Evolutionary conservation across 2,113 vertebrate species (phyloP), one percentile per base, ranked within the genome.

Genomic region (Tretioscincus oriximinensis): DNA sequence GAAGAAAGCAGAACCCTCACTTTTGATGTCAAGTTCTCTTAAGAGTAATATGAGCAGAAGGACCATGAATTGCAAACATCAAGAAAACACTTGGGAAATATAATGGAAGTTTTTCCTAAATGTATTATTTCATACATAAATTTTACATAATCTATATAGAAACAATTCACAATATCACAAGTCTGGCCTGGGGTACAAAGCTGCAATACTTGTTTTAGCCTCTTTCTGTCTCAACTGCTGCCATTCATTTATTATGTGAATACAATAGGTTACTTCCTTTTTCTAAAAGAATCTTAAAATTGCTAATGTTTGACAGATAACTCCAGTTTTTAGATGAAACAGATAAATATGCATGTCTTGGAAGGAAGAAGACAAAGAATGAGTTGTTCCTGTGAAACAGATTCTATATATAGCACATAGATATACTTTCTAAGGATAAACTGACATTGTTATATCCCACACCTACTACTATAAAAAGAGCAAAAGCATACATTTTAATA

Each of bases 241-340:
- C 90, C 90, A 88, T 91, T 91, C 54, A 91, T 89, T 81, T 24
- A 80, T 58, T 84, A 85, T 90, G 89, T 80, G 85, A 92, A 82
- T 87, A 90, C 91, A 91, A 92, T 91, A 74, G 87, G 87, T 84
- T 90, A 86, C 89, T 94, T 94, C 94, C 93, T 91, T 85, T 90
- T 93, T 89, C 87, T 82, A 89, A 84, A 93, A 88, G 90, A 85
- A 87, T 88, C 81, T 83, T 88, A 91, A 70, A 88, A 87, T 88
- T 87, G 89, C 90, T 67, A 86, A 78, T 80, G 85, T 60, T 87
- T 89, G 92, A 89, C 85, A 76, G 91, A 81, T 85, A 86, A 78
- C 85, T 88, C 83, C 31, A 67, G 81, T 89, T 90, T 90, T 60
- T 86, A 90, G 92, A 92, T 91, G 92, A 88, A 85, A 65, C 49